A percentile compares a stretch with the other conserved stretches of the same genome.
phyloP scores from a whole-genome alignment of 2,888 invertebrate genomes.

The Plutella xylostella region DNA sequence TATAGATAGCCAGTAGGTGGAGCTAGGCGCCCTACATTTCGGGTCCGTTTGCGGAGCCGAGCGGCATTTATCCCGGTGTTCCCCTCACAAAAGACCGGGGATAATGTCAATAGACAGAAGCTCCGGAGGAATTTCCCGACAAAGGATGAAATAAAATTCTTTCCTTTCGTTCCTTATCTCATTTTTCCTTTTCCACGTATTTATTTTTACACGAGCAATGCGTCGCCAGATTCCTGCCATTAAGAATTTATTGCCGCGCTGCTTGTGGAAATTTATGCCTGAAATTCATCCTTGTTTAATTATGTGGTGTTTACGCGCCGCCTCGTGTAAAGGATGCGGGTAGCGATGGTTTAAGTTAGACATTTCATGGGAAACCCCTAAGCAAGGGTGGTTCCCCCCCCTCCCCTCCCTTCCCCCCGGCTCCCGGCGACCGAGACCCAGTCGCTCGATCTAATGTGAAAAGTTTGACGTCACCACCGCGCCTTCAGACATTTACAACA shows the following conservation, averaged over 20 bases:
- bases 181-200: too few relatives aligned
- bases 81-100: slow-evolving; percentile 5
- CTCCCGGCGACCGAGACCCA: slow-evolving; percentile 51
- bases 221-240: too few relatives aligned
- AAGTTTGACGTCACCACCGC: slow-evolving; percentile 55
- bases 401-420: too few relatives aligned
- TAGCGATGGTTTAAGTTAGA: neutral
- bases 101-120: slow-evolving; percentile 4
- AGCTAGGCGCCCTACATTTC: slow-evolving; percentile 22
- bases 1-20: slow-evolving; percentile 30
- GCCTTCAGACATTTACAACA: neutral
- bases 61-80: slow-evolving; percentile 26
- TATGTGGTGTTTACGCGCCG: too few relatives aligned
- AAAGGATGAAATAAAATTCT: slow-evolving; percentile 7
- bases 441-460: slow-evolving; percentile 43
- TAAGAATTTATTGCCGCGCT: too few relatives aligned
- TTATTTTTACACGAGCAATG: too few relatives aligned
- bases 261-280: too few relatives aligned
- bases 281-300: too few relatives aligned
- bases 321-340: neutral
- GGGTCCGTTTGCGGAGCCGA: neutral
- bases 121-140: neutral
- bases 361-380: slow-evolving; percentile 30
- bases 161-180: too few relatives aligned
- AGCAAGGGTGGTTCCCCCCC: slow-evolving; percentile 22